Evolutionary conservation across 35 echinoderm and acorn worm genomes (phyloP).

Genomic region (Diadema setosum): DNA sequence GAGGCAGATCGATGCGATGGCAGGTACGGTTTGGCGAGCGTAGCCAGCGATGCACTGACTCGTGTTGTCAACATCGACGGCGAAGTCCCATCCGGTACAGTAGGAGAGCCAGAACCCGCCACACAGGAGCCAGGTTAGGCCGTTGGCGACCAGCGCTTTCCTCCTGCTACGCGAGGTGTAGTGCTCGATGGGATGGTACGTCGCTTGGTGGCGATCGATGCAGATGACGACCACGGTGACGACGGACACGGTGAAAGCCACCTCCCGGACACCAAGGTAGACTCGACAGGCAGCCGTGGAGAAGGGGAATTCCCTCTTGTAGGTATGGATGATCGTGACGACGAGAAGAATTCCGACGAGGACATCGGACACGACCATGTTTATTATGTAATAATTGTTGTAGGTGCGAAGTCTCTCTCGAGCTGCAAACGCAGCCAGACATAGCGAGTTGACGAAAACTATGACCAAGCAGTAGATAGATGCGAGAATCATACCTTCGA

Average conservation of each 20-base stretch:
- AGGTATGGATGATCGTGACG: background rate
- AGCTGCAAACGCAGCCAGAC: background rate
- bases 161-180: background rate
- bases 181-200: background rate
- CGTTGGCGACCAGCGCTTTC: background rate
- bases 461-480: too few relatives aligned
- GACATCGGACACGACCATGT: background rate
- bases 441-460: background rate
- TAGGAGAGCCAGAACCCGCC: background rate
- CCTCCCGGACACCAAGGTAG: background rate
- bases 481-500: too few relatives aligned
- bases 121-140: background rate
- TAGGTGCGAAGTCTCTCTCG: slow-evolving; percentile 20
- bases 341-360: background rate
- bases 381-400: slow-evolving; percentile 27
- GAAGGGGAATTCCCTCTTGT: background rate
- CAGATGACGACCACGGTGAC: slow-evolving; percentile 11
- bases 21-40: background rate
- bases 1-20: background rate
- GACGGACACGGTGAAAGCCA: background rate
- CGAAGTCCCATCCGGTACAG: background rate
- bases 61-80: background rate
- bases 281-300: background rate
- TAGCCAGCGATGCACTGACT: background rate
- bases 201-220: slow-evolving; percentile 32